Conservation (phyloP, 2,888 invertebrate genomes). For the Andricus curvator region DNA sequence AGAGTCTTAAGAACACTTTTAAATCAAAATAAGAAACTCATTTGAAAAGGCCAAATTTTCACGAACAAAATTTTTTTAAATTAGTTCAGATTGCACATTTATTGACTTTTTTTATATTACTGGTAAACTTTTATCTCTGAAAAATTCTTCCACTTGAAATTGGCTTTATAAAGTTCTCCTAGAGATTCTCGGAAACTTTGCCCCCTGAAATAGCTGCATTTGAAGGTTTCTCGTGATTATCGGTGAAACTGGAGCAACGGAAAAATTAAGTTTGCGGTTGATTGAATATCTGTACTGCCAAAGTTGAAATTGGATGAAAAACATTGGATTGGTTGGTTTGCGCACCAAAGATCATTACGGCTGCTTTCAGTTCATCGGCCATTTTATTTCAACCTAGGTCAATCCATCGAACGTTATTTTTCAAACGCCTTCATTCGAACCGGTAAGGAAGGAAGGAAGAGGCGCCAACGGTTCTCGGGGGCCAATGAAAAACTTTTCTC, state of each 20-base stretch:
- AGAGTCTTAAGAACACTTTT: neutral
- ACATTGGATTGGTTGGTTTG: neutral
- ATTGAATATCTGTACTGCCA: constrained; percentile 6
- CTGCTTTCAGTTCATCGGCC: constrained; percentile 7
- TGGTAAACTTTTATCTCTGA: neutral
- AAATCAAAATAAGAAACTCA: neutral
- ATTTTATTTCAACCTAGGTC: neutral
- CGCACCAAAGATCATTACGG: constrained; percentile 13
- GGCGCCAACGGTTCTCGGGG: neutral
- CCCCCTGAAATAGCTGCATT: neutral
- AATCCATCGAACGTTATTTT: constrained; percentile 24
- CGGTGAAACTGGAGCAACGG: constrained; percentile 8
- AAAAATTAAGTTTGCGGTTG: constrained; percentile 26
- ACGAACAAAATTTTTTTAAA: too few relatives aligned
- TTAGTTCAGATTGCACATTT: too few relatives aligned
- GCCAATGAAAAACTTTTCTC: neutral
- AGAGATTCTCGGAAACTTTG: neutral
- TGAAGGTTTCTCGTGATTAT: constrained; percentile 19
- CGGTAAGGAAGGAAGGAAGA: neutral
- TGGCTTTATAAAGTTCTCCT: neutral
- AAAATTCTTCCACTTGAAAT: neutral
- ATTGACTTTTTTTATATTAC: neutral
- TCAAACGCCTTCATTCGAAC: neutral
- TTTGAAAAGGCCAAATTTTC: too few relatives aligned
- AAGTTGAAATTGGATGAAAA: constrained; percentile 22